Evolutionary conservation across 2,888 invertebrate genomes (phyloP), one percentile per base, ranked within the genome.

Genomic region (Idaea straminata): DNA sequence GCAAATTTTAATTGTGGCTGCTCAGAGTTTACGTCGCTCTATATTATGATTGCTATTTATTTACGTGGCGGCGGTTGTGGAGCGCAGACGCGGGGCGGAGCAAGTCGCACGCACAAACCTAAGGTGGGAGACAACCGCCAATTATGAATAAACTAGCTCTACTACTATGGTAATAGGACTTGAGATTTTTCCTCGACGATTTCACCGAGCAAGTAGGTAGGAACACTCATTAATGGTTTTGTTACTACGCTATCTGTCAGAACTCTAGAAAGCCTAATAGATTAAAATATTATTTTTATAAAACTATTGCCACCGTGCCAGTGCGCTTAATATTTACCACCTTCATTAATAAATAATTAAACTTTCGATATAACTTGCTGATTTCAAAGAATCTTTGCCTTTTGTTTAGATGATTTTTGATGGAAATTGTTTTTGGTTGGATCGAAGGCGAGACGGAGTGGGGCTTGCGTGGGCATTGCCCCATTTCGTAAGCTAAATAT

Each of bases 101-200:
- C 81, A 70, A 72, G 71, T 75, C 78, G 82, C 83, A 78, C 80
- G 80, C 82, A 79, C 78, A 76, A 77, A 80, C 74, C 80, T 72
- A 72, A 83, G 84, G 88, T 79, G 86, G 86, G 87, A 85, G 82
- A 82, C 82, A 84, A 85, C 86, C 83, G 85, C 83, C 88, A 91
- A 90, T 91, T 92, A 91, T 89, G 86, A 91, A 87, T 88, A 91
- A 90, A 92, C 91, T 86, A 90, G 92, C 87, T 88, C 79, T 81
- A 86, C 92, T 82, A 82, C 91, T 91, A 91, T 92, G 91, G 83
- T 89, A 92, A 92, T 92, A 86, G 83, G 83, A 78, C 84, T 81
- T 85, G 83, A 88, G 86, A 90, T 91, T 92, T 91, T 92, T 91
- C 90, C 91, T 84, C 77, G 72, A 72, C 87, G 88, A 89, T 91